Conservation (phyloP, 2,113 vertebrate genomes). For the Baryphthengus martii region DNA sequence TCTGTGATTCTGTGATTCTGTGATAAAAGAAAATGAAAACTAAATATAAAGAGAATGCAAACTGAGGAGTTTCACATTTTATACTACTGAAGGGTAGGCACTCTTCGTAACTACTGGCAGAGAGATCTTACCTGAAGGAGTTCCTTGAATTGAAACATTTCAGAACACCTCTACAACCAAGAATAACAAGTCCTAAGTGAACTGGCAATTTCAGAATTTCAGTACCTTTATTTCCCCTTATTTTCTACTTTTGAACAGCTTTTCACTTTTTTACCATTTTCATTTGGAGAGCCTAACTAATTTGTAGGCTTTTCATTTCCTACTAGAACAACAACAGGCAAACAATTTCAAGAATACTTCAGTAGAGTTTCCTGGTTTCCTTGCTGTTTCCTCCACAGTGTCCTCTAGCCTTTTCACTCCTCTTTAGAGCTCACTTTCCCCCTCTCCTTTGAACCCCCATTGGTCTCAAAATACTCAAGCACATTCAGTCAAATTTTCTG, state of each 20-base stretch:
- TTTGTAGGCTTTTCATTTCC: neutral
- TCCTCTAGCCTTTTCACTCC: neutral
- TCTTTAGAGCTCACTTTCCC: neutral
- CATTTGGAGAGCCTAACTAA: neutral
- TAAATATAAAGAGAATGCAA: neutral
- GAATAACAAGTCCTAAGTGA: neutral
- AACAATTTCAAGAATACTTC: neutral
- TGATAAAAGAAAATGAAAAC: neutral
- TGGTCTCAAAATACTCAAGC: neutral
- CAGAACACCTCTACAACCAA: neutral
- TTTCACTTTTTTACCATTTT: neutral
- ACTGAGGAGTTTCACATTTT: neutral
- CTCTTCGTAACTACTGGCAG: neutral
- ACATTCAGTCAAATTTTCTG: neutral
- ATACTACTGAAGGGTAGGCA: neutral
- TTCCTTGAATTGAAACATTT: neutral
- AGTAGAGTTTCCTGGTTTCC: neutral
- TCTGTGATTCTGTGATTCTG: too few species aligned
- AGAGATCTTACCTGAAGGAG: neutral
- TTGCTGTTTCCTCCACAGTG: neutral
- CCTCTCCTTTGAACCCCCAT: neutral
- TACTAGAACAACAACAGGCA: neutral
- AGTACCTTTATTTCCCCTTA: neutral
- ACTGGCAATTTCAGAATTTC: neutral
- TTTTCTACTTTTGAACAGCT: neutral